Evolutionary conservation across 2,797 vertebrate genomes (phyloP), one percentile per base, ranked within the genome.

Genomic region (Schizothorax lantsangensis): DNA sequence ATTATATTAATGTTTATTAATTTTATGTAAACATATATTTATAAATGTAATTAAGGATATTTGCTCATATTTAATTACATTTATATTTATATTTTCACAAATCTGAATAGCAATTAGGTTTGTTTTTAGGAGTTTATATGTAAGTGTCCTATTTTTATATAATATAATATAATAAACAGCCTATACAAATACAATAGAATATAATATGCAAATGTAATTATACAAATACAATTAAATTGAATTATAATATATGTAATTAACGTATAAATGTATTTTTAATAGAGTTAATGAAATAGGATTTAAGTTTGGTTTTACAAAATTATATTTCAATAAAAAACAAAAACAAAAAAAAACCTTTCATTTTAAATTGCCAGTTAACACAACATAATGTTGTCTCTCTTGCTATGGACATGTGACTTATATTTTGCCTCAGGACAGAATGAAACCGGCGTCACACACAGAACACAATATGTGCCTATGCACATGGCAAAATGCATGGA

Each of bases 381-480:
- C n/a, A n/a, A n/a, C n/a, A n/a, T n/a, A n/a, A n/a, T 88, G 88
- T 87, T 78, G 88, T 91, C 89, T 91, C 64, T 36, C 89, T 87
- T 91, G 90, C 86, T 89, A 75, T 91, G 92, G 91, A 92, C 30
- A 83, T 84, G 88, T 43, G 88, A 83, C 84, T 45, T 66, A 52
- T 33, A 52, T 79, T 36, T 90, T 86, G 91, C 93, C 89, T 84
- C 73, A 1, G 91, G 91, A 89, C 91, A 90, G 9, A n/a, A 11
- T 45, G 40, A 43, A 43, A 43, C 40, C 40, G 9, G 40, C 40
- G 40, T 57, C 52, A 57, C 3, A 23, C 47, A 17, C 54, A 57
- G 91, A 95, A 94, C 87, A 86, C 88, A 92, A 93, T 92, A 89
- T 90, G 12, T 23, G 77, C 66, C 15, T 62, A 66, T 38, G 33